phyloP scores from a whole-genome alignment of 2,888 invertebrate species.

The Ormyrus rosae region DNA sequence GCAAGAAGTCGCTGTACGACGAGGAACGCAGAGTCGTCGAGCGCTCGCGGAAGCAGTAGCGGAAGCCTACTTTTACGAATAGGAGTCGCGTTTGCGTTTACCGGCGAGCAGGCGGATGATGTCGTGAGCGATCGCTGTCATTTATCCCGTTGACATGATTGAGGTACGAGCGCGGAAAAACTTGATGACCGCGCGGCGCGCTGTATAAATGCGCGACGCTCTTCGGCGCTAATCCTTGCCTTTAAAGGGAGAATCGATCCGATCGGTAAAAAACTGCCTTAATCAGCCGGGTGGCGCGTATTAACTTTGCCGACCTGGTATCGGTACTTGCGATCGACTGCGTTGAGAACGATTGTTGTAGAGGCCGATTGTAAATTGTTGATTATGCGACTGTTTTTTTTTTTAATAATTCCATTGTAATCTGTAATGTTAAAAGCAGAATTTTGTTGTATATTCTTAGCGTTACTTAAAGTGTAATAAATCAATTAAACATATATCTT shows the following conservation, averaged over 20 bases:
- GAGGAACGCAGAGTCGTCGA: constrained; percentile 61
- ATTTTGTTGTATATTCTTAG: no score
- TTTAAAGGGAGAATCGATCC: not conserved
- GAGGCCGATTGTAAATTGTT: no score
- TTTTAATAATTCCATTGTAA: no score
- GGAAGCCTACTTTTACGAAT: not conserved
- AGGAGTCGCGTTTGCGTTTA: not conserved
- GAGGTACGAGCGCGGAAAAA: not conserved
- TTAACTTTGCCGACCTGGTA: not conserved
- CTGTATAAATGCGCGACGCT: not conserved
- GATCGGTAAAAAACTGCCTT: not conserved
- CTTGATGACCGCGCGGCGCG: not conserved
- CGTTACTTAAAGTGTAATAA: no score
- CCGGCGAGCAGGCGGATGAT: not conserved
- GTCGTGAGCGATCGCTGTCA: constrained; percentile 3
- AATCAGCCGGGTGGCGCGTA: not conserved
- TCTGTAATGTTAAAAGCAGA: no score
- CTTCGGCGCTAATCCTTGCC: not conserved
- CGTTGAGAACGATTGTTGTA: no score
- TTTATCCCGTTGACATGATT: constrained; percentile 18
- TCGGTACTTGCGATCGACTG: not conserved
- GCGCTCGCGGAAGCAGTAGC: constrained; percentile 22
- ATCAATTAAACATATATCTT: no score
- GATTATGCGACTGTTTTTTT: no score
- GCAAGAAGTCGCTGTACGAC: constrained; percentile 57